phyloP scores from a whole-genome alignment of 2,888 invertebrate species.

The Drosophila recens region DNA sequence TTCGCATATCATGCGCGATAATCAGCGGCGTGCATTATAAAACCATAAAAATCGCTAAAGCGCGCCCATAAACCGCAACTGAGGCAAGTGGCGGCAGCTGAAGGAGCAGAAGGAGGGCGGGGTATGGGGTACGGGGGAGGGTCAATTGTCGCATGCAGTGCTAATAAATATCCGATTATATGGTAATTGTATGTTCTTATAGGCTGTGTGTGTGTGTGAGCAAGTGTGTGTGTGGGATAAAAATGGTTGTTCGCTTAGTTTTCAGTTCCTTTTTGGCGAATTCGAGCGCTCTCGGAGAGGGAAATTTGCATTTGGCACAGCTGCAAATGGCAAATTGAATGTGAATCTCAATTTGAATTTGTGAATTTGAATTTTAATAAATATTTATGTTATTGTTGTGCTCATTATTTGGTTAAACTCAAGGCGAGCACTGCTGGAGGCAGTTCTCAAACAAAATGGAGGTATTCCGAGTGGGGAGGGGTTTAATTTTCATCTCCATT shows the following conservation, averaged over 20 bases:
- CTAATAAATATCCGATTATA: constrained; percentile 78
- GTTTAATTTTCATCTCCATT: constrained; percentile 83
- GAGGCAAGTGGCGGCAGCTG: constrained; percentile 21
- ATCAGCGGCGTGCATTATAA: constrained; percentile 81
- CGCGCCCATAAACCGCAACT: constrained; percentile 69
- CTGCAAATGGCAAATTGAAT: constrained; percentile 60
- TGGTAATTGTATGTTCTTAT: constrained; percentile 67
- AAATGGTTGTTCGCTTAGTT: constrained; percentile 39
- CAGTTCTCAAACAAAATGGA: constrained; percentile 53
- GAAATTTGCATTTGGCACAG: constrained; percentile 72
- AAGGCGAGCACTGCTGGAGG: constrained; percentile 14
- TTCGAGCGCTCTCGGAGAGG: constrained; percentile 35
- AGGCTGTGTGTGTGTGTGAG: not conserved
- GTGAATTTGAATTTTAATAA: constrained; percentile 43
- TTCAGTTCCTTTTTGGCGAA: constrained; percentile 20
- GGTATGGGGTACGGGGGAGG: constrained; percentile 17
- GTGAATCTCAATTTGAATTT: constrained; percentile 30
- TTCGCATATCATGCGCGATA: constrained; percentile 81
- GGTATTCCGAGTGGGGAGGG: constrained; percentile 11
- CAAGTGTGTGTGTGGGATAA: not conserved
- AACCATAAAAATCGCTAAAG: constrained; percentile 80
- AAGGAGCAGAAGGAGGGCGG: constrained; percentile 1
- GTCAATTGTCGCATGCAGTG: constrained; percentile 78
- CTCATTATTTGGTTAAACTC: constrained; percentile 16
- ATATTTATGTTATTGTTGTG: constrained; percentile 57